Percentiles rank a stretch among this genome's conserved stretches.
phyloP scores from a whole-genome alignment of 2,113 vertebrate species.

The Tympanuchus pallidicinctus region DNA sequence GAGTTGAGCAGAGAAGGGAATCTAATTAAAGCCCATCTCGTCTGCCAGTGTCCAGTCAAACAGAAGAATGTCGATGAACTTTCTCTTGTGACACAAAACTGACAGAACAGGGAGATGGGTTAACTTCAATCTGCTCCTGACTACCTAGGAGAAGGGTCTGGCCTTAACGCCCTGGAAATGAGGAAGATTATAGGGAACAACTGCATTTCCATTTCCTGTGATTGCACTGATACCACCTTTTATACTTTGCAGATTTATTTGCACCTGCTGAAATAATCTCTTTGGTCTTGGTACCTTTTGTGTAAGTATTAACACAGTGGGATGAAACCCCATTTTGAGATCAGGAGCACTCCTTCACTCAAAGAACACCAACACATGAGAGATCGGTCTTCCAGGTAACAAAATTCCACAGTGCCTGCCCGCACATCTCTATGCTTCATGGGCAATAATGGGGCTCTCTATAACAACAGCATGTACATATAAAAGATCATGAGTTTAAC shows the following conservation, averaged over 20 bases:
- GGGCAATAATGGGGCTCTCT: neutral
- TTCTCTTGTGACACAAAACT: neutral
- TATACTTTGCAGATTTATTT: neutral
- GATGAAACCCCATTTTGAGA: neutral
- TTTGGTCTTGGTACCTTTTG: neutral
- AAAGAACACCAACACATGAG: neutral
- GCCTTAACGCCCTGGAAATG: neutral
- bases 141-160: neutral
- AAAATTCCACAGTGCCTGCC: rapidly evolving
- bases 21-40: neutral
- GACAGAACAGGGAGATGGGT: neutral
- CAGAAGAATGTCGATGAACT: neutral
- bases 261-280: neutral
- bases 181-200: neutral
- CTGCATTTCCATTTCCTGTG: neutral
- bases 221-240: neutral
- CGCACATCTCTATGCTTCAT: neutral
- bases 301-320: rapidly evolving
- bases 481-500: neutral
- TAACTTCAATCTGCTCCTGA: neutral
- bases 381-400: rapidly evolving
- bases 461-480: neutral
- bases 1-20: rapidly evolving
- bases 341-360: neutral
- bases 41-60: neutral